These are phyloP conservation scores for Sylvia borin DNA, from an alignment of 2,797 vertebrate species.

Conservation along the genomic window DNA sequence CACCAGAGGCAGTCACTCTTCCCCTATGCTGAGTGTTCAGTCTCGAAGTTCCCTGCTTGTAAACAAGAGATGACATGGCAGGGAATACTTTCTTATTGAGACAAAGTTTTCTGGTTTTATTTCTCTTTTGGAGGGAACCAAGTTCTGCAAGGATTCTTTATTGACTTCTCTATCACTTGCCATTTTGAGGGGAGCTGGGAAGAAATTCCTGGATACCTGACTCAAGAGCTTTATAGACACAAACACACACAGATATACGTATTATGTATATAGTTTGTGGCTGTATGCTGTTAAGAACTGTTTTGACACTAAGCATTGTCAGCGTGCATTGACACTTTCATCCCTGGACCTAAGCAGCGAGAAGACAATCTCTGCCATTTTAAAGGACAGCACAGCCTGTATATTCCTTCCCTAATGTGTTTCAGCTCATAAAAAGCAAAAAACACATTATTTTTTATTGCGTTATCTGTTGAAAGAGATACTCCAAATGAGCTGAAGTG, in stretches of 20 bases:
- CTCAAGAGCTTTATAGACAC: background rate
- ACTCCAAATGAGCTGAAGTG: background rate
- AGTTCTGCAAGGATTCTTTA: background rate
- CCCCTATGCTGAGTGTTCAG: background rate
- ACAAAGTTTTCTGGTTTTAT: background rate
- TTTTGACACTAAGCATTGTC: background rate
- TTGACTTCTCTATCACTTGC: background rate
- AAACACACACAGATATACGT: rapidly evolving
- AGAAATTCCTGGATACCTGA: background rate
- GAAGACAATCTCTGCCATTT: background rate
- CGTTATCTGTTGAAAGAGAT: background rate
- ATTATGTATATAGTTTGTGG: background rate
- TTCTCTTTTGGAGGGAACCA: background rate
- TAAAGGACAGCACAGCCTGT: background rate
- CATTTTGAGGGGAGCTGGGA: background rate
- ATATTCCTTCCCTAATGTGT: background rate
- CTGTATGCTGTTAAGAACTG: background rate
- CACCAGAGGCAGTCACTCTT: background rate
- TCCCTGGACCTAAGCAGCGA: background rate
- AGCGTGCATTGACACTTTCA: background rate
- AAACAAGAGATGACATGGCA: background rate
- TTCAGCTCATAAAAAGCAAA: background rate
- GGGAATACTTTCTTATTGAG: background rate
- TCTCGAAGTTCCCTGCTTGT: background rate
- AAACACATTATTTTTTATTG: background rate